Evolutionary conservation across 2,888 invertebrate genomes (phyloP).

Genomic region (Erebia epiphron): DNA sequence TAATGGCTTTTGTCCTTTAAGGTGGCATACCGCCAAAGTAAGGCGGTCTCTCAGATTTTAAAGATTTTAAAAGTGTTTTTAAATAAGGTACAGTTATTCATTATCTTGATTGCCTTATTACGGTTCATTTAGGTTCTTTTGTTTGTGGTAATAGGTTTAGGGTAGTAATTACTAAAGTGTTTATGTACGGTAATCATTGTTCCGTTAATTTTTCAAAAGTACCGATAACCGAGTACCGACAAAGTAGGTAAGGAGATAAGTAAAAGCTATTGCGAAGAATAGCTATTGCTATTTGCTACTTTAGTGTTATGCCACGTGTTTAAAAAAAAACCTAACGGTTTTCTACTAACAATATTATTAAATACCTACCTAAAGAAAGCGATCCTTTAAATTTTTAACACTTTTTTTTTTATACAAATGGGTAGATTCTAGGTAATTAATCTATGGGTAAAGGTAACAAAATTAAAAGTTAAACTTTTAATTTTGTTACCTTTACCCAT

Average conservation of each 20-base stretch:
- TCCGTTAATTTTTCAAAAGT: conserved; percentile 3
- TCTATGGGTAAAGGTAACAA: too few species aligned
- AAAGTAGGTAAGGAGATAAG: background rate
- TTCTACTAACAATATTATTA: background rate
- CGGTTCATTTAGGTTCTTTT: conserved; percentile 12
- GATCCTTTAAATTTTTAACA: background rate
- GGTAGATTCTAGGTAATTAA: too few species aligned
- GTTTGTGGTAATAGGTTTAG: background rate
- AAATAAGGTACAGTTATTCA: conserved; percentile 10
- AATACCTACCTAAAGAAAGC: background rate
- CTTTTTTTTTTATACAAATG: background rate
- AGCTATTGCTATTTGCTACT: background rate
- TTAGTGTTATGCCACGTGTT: background rate
- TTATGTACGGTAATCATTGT: background rate
- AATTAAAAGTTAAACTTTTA: too few species aligned
- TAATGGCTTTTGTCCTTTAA: conserved; percentile 29
- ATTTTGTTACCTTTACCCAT: background rate
- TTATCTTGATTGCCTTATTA: conserved; percentile 14
- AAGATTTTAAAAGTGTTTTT: conserved; percentile 17
- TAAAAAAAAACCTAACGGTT: background rate
- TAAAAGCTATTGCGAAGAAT: background rate
- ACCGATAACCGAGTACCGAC: background rate
- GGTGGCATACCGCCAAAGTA: conserved; percentile 55
- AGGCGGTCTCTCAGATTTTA: conserved; percentile 16
- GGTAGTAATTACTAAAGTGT: background rate